phyloP scores from a whole-genome alignment of 2,888 invertebrate species.

The Helicoverpa assulta region DNA sequence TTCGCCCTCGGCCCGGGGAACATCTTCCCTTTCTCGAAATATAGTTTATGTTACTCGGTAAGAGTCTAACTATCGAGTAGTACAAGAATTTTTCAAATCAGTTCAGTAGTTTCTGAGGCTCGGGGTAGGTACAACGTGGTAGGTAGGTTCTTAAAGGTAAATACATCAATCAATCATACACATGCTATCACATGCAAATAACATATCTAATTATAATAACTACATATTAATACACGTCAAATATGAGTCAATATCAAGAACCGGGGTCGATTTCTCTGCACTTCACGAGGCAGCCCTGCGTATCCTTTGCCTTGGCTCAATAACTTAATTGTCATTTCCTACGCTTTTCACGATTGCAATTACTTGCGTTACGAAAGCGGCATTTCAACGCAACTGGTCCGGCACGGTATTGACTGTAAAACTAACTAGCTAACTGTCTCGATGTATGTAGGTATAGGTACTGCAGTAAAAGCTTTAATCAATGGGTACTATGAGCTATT shows the following conservation, averaged over 20 bases:
- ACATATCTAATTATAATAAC: neutral
- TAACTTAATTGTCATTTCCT: constrained; percentile 62
- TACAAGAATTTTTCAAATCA: no score
- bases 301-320: constrained; percentile 66
- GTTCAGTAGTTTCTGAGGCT: no score
- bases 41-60: no score
- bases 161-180: no score
- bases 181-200: neutral
- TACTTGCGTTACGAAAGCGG: constrained; percentile 56
- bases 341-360: constrained; percentile 62
- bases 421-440: constrained; percentile 12
- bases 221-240: constrained; percentile 7
- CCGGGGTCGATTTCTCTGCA: constrained; percentile 41
- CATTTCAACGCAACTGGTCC: constrained; percentile 40
- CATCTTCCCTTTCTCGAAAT: no score
- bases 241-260: constrained; percentile 2
- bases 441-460: no score
- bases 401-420: constrained; percentile 25
- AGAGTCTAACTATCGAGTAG: no score
- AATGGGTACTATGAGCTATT: neutral
- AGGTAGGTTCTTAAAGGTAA: no score
- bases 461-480: neutral
- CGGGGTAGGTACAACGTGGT: no score
- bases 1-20: no score
- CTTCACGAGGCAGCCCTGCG: constrained; percentile 46